phyloP scores from a whole-genome alignment of 2,888 invertebrate genomes.

The Glaucopsyche alexis region DNA sequence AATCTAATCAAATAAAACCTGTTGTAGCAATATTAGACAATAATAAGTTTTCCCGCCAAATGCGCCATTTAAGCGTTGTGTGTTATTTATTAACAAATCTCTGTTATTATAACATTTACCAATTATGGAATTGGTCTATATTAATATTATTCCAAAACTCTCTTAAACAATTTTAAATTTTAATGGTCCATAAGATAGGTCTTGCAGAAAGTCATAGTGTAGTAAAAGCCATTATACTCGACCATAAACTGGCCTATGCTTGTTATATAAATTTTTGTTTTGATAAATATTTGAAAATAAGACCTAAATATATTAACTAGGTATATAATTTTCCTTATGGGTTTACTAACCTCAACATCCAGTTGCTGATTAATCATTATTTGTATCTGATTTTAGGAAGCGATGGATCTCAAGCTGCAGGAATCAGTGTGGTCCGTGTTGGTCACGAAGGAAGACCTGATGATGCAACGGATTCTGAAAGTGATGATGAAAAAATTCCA shows the following conservation, averaged over 20 bases:
- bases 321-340: neutral
- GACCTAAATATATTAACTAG: too few species aligned
- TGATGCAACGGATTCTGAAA: conserved; percentile 79
- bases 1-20: neutral
- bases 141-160: too few species aligned
- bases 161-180: too few species aligned
- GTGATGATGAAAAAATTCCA: conserved; percentile 80
- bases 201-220: too few species aligned
- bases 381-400: conserved; percentile 54
- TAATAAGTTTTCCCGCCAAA: conserved; percentile 12
- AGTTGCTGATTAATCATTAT: too few species aligned
- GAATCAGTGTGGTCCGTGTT: conserved; percentile 82
- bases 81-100: neutral
- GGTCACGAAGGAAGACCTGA: conserved; percentile 76
- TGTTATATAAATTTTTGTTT: too few species aligned
- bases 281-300: too few species aligned
- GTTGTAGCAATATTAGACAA: neutral
- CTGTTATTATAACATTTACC: too few species aligned
- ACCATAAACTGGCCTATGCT: too few species aligned
- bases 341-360: neutral
- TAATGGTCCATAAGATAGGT: too few species aligned
- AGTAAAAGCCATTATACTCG: too few species aligned
- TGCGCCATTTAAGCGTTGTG: neutral
- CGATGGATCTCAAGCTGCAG: conserved; percentile 79
- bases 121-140: too few species aligned